Percentiles rank a stretch among this genome's conserved stretches.
phyloP scores from a whole-genome alignment of 2,888 invertebrate species.

The Tipula helvola region DNA sequence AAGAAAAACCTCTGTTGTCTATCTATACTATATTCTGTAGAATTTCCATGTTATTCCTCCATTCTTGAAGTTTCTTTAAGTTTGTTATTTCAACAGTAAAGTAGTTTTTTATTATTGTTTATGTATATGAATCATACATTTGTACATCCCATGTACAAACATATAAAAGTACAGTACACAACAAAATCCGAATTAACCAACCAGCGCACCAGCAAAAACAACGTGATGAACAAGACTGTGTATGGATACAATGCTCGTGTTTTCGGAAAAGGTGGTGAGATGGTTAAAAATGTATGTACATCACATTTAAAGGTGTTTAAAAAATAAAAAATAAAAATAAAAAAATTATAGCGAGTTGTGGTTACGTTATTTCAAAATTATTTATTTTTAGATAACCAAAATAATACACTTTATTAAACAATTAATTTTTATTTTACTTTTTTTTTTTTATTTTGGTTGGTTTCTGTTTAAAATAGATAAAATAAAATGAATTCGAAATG shows the following conservation, averaged over 20 bases:
- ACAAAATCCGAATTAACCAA: background rate
- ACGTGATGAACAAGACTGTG: background rate
- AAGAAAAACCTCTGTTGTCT: background rate
- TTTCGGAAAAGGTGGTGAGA: background rate
- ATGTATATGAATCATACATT: background rate
- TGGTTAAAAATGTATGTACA: background rate
- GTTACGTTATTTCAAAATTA: background rate
- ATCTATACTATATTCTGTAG: background rate
- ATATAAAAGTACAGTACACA: background rate
- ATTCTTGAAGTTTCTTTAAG: background rate
- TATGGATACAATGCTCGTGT: background rate
- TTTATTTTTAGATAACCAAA: background rate
- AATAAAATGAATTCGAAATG: background rate
- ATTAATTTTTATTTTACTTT: background rate
- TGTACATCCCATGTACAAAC: background rate
- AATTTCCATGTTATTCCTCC: background rate
- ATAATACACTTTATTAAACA: constrained; percentile 4
- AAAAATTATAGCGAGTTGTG: background rate
- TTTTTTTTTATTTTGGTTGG: background rate
- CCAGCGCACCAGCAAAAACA: background rate
- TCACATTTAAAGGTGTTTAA: background rate
- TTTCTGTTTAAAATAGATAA: background rate
- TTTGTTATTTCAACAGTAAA: background rate
- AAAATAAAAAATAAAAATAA: background rate
- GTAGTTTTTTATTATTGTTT: background rate